A percentile compares a stretch with the other conserved stretches of the same genome.
Conservation (phyloP, 1,140 invertebrate genomes). For the Vollenhovia emeryi region DNA sequence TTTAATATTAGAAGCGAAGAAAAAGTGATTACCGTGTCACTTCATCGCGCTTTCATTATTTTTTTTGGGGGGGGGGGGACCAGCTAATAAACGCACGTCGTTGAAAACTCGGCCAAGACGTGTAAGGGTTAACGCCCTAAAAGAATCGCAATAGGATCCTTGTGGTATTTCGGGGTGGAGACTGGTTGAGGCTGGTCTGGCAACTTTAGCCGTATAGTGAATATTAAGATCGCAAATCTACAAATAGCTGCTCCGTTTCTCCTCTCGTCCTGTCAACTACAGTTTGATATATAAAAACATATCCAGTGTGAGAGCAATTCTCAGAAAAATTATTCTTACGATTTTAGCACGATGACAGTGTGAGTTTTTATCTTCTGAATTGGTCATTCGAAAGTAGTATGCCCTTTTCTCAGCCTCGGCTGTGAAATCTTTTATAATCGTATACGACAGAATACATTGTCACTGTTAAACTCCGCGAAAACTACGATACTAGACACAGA, state of each 20-base stretch:
- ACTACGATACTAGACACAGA: neutral
- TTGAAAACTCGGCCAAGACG: neutral
- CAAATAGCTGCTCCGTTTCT: neutral
- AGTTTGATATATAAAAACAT: neutral
- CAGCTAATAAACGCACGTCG: neutral
- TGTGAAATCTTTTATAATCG: neutral
- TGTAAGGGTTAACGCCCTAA: conserved; percentile 17
- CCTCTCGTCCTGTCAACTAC: neutral
- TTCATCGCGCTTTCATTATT: neutral
- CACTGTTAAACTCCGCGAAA: neutral
- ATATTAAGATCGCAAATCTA: neutral
- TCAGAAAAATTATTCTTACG: neutral
- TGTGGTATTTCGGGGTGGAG: conserved; percentile 8
- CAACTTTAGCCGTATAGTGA: neutral
- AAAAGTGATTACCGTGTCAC: neutral
- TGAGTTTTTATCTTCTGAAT: neutral
- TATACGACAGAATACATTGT: neutral
- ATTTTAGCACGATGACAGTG: neutral
- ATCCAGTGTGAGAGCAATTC: neutral
- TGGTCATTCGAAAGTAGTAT: neutral
- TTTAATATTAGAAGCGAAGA: neutral
- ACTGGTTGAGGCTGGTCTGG: neutral
- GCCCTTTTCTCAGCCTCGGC: neutral
- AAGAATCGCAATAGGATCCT: conserved; percentile 18
- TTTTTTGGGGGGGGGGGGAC: no score